Conservation (phyloP, 2,113 vertebrate species). For the Orycteropus afer region DNA sequence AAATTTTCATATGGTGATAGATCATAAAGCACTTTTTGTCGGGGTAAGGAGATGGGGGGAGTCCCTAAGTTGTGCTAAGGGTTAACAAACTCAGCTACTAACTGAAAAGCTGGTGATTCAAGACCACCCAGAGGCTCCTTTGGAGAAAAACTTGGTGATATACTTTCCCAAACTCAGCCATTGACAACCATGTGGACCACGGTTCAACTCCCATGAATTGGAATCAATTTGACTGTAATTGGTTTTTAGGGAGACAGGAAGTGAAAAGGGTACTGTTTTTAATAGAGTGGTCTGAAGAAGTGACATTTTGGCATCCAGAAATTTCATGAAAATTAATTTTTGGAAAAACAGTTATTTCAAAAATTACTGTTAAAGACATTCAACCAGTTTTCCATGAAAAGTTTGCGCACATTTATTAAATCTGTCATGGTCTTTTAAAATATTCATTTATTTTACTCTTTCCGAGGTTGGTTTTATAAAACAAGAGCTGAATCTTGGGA, state of each 20-base stretch:
- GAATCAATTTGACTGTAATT: neutral
- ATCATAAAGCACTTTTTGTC: neutral
- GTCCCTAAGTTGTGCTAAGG: neutral
- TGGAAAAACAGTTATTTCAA: neutral
- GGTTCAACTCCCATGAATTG: neutral
- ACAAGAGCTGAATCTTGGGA: too few relatives aligned
- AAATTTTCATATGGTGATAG: neutral
- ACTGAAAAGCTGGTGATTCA: neutral
- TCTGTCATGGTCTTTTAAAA: neutral
- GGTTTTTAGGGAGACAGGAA: neutral
- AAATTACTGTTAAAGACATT: neutral
- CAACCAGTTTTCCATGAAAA: neutral
- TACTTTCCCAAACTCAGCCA: neutral
- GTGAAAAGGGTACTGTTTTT: neutral
- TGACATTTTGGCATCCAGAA: neutral
- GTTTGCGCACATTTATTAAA: neutral
- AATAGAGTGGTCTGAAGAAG: neutral
- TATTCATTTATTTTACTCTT: neutral
- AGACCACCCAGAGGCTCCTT: neutral
- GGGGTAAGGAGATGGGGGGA: neutral
- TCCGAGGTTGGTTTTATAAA: neutral
- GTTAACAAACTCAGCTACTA: neutral
- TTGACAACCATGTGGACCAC: neutral
- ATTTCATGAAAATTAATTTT: slow-evolving; percentile 31
- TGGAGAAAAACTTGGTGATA: neutral